Evolutionary conservation across 2,888 invertebrate genomes (phyloP).

Genomic region (Pammene aurita): DNA sequence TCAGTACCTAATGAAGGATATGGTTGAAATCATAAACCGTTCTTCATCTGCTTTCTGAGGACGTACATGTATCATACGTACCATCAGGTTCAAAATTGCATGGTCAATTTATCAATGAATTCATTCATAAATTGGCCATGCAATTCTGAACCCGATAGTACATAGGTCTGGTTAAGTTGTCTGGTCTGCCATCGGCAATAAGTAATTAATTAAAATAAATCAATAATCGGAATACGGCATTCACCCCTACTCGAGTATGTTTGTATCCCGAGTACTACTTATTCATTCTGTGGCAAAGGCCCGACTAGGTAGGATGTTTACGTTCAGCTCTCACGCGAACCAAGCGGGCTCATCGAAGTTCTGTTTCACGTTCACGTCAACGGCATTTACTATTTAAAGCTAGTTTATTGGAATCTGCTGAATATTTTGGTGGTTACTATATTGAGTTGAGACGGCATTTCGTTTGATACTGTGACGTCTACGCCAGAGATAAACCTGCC

Average conservation of each 20-base stretch:
- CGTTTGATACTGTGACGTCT: neutral
- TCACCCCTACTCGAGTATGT: neutral
- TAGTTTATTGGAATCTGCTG: neutral
- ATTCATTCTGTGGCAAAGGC: slow-evolving; percentile 10
- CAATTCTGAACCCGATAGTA: no score
- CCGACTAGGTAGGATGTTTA: slow-evolving; percentile 17
- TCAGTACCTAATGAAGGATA: no score
- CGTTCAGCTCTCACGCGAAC: slow-evolving; percentile 11
- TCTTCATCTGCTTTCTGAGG: no score
- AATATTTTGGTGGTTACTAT: neutral
- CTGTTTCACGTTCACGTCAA: neutral
- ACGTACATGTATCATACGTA: no score
- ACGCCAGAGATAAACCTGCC: no score
- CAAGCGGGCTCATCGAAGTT: neutral
- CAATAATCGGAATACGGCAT: neutral
- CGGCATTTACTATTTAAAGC: neutral
- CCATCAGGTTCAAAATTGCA: no score
- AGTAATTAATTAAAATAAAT: slow-evolving; percentile 4
- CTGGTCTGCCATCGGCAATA: neutral
- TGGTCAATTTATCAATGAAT: no score
- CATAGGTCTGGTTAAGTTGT: neutral
- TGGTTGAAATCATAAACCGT: no score
- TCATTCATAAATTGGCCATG: no score
- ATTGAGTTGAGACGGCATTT: neutral
- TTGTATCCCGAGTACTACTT: neutral